Evolutionary conservation across 2,888 invertebrate species (phyloP).

Genomic region (Nipponacmea schrenckii): DNA sequence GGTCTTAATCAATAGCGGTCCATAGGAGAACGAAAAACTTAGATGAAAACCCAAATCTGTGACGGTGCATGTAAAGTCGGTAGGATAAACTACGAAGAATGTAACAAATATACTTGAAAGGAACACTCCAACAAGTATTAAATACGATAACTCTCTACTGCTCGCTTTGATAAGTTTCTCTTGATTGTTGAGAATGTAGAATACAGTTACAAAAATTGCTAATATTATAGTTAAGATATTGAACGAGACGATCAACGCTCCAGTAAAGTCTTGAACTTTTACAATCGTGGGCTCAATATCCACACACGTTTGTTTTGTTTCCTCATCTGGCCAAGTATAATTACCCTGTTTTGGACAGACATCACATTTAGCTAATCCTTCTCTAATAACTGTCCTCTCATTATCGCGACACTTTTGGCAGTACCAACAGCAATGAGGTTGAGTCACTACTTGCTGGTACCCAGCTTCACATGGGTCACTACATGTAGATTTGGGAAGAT

Average conservation of each 20-base stretch:
- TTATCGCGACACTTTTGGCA: conserved; percentile 40
- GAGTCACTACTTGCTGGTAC: conserved; percentile 32
- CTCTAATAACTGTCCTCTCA: conserved; percentile 28
- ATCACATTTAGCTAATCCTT: conserved; percentile 27
- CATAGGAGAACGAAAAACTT: conserved; percentile 40
- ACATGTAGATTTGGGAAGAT: conserved; percentile 33
- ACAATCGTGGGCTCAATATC: conserved; percentile 25
- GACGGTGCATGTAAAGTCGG: conserved; percentile 29
- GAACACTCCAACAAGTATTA: conserved; percentile 36
- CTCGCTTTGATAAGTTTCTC: conserved; percentile 45
- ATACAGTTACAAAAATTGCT: conserved; percentile 19
- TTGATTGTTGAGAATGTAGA: conserved; percentile 33
- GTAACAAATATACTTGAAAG: conserved; percentile 35
- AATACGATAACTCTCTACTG: conserved; percentile 41
- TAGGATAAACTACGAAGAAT: conserved; percentile 29
- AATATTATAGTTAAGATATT: conserved; percentile 26
- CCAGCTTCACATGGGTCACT: conserved; percentile 37
- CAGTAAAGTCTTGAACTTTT: conserved; percentile 19
- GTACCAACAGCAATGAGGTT: conserved; percentile 46
- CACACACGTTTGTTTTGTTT: conserved; percentile 26
- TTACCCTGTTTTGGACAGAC: conserved; percentile 24
- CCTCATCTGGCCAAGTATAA: conserved; percentile 38
- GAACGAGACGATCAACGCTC: conserved; percentile 19
- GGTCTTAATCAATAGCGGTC: conserved; percentile 44
- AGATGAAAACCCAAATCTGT: conserved; percentile 40